Evolutionary conservation across 2,113 vertebrate species (phyloP).

Genomic region (Saimiri boliviensis): DNA sequence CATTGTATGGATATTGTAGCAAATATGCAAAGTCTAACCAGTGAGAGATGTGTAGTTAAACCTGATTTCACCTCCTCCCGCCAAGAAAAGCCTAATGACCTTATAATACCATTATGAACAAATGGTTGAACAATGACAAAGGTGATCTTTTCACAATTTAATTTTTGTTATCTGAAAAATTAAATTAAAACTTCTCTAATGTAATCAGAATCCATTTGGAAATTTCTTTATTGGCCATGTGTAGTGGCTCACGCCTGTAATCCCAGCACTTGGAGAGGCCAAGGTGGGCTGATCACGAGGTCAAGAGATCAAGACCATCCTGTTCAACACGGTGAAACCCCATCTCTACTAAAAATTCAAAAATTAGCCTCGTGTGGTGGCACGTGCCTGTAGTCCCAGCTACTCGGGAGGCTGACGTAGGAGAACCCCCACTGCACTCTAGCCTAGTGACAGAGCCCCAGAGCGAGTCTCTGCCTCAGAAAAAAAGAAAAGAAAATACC

Average conservation of each 20-base stretch:
- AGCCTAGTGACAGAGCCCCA: too few species aligned
- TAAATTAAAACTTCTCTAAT: background rate
- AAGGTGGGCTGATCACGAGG: too few species aligned
- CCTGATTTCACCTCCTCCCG: background rate
- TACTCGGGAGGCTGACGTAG: too few species aligned
- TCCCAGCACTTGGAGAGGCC: too few species aligned
- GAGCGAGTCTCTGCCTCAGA: too few species aligned
- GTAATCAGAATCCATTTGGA: background rate
- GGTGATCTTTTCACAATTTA: constrained; percentile 41
- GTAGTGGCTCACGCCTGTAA: too few species aligned
- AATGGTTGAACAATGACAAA: constrained; percentile 73
- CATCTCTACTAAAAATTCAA: too few species aligned
- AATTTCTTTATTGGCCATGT: background rate
- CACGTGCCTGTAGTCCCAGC: too few species aligned
- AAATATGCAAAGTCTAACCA: background rate
- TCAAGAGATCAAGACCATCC: too few species aligned
- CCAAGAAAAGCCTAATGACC: background rate
- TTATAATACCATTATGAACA: constrained; percentile 49
- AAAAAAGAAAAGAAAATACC: background rate
- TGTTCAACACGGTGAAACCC: too few species aligned
- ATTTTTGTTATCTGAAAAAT: background rate
- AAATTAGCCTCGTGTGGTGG: too few species aligned
- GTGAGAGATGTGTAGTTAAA: background rate
- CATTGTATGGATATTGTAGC: background rate
- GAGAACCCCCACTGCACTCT: too few species aligned